A percentile compares a stretch with the other conserved stretches of the same genome.
Evolutionary conservation across 2,797 vertebrate species (phyloP).

Genomic region (Diceros bicornis): DNA sequence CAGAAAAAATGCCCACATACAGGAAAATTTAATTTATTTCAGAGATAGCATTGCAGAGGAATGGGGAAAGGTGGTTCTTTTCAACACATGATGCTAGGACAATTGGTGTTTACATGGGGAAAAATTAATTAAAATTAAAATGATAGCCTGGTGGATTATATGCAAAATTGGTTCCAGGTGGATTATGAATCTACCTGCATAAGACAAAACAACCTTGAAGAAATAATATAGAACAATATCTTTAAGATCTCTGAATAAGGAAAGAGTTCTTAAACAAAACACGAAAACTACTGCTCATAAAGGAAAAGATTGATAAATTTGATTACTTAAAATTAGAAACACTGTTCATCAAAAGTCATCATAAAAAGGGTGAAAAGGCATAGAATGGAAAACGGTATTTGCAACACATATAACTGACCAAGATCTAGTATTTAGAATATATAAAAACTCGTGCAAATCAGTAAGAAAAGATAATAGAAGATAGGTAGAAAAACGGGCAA

Average conservation of each 20-base stretch:
- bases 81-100: neutral
- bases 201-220: neutral
- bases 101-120: neutral
- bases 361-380: neutral
- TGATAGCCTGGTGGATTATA: neutral
- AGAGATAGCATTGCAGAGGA: neutral
- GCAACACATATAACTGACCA: neutral
- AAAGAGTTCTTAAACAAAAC: neutral
- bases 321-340: conserved; percentile 25
- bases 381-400: neutral
- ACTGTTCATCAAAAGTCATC: neutral
- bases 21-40: neutral
- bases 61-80: neutral
- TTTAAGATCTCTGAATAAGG: neutral
- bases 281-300: neutral
- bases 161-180: neutral
- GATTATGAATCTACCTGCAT: neutral
- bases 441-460: neutral
- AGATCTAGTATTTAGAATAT: neutral
- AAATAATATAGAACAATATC: neutral
- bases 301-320: neutral
- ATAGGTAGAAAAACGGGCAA: neutral
- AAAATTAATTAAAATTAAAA: neutral
- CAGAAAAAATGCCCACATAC: neutral
- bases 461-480: neutral